phyloP scores from a whole-genome alignment of 2,113 vertebrate species.

The Lepus europaeus region DNA sequence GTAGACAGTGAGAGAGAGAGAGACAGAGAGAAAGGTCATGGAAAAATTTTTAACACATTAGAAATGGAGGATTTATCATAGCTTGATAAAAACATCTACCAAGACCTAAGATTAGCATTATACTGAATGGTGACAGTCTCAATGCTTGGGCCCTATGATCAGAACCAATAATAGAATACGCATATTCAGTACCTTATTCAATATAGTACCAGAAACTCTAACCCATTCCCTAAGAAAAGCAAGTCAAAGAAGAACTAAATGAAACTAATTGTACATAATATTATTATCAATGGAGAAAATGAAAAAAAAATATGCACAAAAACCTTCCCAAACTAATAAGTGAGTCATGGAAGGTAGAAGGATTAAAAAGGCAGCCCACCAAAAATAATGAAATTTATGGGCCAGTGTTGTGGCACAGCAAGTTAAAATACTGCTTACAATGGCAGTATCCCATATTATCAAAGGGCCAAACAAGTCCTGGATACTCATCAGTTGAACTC shows the following conservation, averaged over 20 bases:
- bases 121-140: neutral
- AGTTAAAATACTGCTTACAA: too few species aligned
- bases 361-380: neutral
- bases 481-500: too few species aligned
- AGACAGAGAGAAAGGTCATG: too few species aligned
- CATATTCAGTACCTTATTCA: neutral
- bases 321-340: neutral
- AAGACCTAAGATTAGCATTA: neutral
- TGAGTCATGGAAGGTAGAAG: neutral
- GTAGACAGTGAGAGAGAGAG: too few species aligned
- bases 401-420: too few species aligned
- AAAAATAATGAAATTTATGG: neutral
- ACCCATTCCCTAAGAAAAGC: too few species aligned
- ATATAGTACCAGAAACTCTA: neutral
- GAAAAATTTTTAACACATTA: neutral
- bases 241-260: neutral
- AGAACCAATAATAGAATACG: neutral
- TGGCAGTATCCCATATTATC: too few species aligned
- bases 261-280: neutral
- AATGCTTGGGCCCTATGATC: neutral
- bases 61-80: neutral
- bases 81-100: neutral
- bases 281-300: neutral
- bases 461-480: too few species aligned
- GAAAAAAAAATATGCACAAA: neutral